Evolutionary conservation across 2,888 invertebrate species (phyloP).

Genomic region (Buathra laborator): DNA sequence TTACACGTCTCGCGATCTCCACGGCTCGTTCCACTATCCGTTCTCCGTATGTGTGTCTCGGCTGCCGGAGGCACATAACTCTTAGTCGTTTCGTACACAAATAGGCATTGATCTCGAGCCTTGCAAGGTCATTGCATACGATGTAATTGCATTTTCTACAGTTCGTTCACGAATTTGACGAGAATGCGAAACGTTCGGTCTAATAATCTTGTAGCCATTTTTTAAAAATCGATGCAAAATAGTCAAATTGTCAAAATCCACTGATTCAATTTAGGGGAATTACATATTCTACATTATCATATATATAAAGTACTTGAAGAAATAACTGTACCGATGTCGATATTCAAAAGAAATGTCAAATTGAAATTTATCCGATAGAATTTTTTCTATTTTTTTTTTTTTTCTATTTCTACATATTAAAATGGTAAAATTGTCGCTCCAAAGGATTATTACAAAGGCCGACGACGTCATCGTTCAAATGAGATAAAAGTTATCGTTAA

Average conservation of each 20-base stretch:
- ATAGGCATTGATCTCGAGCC: conserved; percentile 7
- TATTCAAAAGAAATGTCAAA: neutral
- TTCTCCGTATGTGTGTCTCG: neutral
- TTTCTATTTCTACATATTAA: neutral
- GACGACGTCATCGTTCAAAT: neutral
- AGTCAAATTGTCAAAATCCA: too few relatives aligned
- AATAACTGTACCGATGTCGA: too few relatives aligned
- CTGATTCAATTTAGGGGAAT: too few relatives aligned
- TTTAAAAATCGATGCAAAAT: neutral
- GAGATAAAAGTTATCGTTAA: neutral
- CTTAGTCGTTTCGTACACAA: neutral
- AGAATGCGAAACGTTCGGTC: neutral
- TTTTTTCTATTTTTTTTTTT: neutral
- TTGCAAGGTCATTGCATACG: neutral
- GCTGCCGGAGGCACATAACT: neutral
- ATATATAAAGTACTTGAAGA: too few relatives aligned
- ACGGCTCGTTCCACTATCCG: neutral
- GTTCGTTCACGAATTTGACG: neutral
- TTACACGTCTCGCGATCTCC: neutral
- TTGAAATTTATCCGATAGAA: neutral
- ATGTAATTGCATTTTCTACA: neutral
- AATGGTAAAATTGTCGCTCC: neutral
- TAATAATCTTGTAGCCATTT: neutral
- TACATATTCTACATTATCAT: too few relatives aligned
- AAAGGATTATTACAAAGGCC: neutral